Conservation (phyloP, 2,113 vertebrate genomes). For the Xiphophorus hellerii region DNA sequence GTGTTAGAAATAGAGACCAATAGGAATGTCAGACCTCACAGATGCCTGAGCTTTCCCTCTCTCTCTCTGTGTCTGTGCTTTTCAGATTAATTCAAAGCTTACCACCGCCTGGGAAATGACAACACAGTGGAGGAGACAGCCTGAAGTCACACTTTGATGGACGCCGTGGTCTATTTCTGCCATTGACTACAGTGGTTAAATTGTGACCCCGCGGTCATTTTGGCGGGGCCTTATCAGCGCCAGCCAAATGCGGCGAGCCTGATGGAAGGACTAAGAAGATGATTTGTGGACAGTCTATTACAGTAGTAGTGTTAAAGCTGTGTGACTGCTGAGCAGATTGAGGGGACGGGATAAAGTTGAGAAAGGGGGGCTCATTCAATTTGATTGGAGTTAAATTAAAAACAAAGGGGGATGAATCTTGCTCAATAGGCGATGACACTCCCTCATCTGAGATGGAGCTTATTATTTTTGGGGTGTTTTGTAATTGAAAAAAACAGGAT, state of each 20-base stretch:
- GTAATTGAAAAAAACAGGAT: constrained; percentile 44
- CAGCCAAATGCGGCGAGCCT: constrained; percentile 61
- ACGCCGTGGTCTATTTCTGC: constrained; percentile 70
- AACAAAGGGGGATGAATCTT: constrained; percentile 11
- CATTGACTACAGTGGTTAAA: constrained; percentile 67
- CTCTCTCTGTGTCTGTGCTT: constrained; percentile 59
- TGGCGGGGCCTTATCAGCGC: constrained; percentile 63
- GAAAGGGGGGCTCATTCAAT: constrained; percentile 6
- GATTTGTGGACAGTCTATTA: constrained; percentile 60
- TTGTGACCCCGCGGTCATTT: constrained; percentile 70
- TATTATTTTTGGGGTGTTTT: constrained; percentile 30
- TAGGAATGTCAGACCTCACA: constrained; percentile 42
- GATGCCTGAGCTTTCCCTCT: constrained; percentile 54
- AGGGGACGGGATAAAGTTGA: constrained; percentile 5
- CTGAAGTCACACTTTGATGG: constrained; percentile 79
- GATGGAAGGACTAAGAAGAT: constrained; percentile 60
- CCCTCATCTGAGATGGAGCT: constrained; percentile 11
- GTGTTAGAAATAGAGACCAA: constrained; percentile 53
- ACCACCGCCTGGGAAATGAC: constrained; percentile 65
- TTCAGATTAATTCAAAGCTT: constrained; percentile 74
- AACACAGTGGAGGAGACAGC: constrained; percentile 69
- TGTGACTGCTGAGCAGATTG: constrained; percentile 34
- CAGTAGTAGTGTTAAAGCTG: constrained; percentile 42
- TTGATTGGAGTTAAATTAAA: constrained; percentile 28
- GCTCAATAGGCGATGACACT: neutral